These are phyloP conservation scores for Coregonus ussuriensis DNA, from an alignment of 2,797 vertebrate genomes.

Conservation along the genomic window DNA sequence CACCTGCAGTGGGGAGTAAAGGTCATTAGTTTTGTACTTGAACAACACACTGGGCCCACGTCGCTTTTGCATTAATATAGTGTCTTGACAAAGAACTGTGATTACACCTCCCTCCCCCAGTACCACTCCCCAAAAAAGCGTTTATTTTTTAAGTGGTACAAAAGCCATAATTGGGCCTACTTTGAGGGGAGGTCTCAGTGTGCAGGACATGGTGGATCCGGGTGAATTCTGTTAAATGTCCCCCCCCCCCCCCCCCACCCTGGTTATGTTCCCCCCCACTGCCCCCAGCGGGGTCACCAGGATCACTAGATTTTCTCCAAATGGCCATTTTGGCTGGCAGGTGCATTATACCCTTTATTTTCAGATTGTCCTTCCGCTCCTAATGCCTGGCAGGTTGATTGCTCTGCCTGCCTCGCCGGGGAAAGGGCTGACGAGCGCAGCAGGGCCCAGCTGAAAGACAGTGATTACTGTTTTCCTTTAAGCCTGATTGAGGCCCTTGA, in stretches of 20 bases:
- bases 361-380: constrained; percentile 99
- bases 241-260: constrained; percentile 69
- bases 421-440: constrained; percentile 96
- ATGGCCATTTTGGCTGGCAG: constrained; percentile 99
- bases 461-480: constrained; percentile 99
- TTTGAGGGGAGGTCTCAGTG: constrained; percentile 98
- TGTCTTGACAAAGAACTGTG: constrained; percentile 83
- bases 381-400: constrained; percentile 99
- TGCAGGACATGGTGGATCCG: constrained; percentile 96
- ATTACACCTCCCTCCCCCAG: constrained; percentile 77
- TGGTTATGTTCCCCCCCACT: constrained; percentile 48
- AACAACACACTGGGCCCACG: constrained; percentile 71
- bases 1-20: constrained; percentile 68
- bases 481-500: constrained; percentile 99
- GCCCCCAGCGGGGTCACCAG: constrained; percentile 97
- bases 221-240: constrained; percentile 98
- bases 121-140: constrained; percentile 76
- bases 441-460: constrained; percentile 98
- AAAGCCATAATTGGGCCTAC: constrained; percentile 99
- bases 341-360: constrained; percentile 99
- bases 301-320: constrained; percentile 99
- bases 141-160: constrained; percentile 98
- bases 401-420: constrained; percentile 97
- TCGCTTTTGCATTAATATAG: constrained; percentile 85
- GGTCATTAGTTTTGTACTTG: constrained; percentile 62